Conservation (phyloP, 2,113 vertebrate species). For the Aldabrachelys gigantea region DNA sequence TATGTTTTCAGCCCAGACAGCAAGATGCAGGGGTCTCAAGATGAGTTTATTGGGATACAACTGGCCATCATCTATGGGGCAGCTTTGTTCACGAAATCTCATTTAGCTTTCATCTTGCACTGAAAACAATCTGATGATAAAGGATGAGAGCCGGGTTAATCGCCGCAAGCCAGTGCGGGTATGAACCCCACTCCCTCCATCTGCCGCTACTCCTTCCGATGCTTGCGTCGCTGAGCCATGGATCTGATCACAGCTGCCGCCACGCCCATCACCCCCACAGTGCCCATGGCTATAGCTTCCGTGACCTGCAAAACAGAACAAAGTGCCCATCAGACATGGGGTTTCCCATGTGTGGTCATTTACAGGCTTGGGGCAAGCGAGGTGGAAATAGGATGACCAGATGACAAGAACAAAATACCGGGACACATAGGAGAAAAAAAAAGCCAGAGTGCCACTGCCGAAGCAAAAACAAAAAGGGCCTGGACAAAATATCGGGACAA, state of each 20-base stretch:
- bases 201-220: neutral
- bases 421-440: too few relatives aligned
- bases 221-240: neutral
- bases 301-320: neutral
- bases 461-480: too few relatives aligned
- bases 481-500: too few relatives aligned
- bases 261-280: neutral
- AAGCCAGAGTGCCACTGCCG: too few relatives aligned
- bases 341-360: neutral
- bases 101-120: neutral
- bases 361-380: neutral
- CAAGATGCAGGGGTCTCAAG: neutral
- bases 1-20: neutral
- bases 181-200: neutral
- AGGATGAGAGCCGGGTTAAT: neutral
- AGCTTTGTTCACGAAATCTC: neutral
- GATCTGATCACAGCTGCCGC: neutral
- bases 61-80: neutral
- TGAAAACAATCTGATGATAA: neutral
- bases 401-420: too few relatives aligned
- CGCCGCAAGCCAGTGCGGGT: neutral
- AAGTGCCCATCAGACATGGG: neutral
- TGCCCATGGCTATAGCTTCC: neutral
- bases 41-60: neutral
- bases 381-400: neutral